phyloP scores from a whole-genome alignment of 2,113 vertebrate species.

The Ellobius talpinus region DNA sequence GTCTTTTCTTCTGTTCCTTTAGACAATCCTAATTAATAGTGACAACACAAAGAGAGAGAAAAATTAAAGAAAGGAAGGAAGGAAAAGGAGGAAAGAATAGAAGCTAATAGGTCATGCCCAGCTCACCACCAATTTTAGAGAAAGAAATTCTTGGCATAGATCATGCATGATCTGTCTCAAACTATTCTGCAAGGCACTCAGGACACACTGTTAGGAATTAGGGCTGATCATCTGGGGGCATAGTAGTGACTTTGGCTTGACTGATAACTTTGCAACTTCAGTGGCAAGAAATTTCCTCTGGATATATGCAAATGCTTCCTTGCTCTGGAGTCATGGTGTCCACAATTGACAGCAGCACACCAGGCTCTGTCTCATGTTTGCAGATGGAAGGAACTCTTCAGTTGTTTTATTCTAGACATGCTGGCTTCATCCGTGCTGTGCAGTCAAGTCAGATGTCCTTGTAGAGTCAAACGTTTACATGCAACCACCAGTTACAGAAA shows the following conservation, averaged over 20 bases:
- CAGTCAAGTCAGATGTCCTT: neutral
- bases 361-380: neutral
- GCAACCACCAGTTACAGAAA: neutral
- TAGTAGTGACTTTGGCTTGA: neutral
- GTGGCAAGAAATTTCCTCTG: neutral
- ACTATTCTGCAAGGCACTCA: neutral
- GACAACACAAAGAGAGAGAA: neutral
- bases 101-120: neutral
- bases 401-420: neutral
- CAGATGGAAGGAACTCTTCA: neutral
- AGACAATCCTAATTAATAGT: neutral
- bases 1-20: neutral
- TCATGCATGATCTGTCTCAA: neutral
- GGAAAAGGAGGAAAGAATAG: neutral
- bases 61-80: neutral
- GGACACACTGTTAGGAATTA: neutral
- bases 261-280: neutral
- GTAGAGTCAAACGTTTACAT: neutral
- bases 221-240: neutral
- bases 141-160: neutral
- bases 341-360: neutral
- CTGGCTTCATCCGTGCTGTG: neutral
- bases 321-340: neutral
- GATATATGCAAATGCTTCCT: neutral
- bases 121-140: neutral